Conservation (phyloP, 2,113 vertebrate genomes). For the Lepidiolamprologus cunningtoni region DNA sequence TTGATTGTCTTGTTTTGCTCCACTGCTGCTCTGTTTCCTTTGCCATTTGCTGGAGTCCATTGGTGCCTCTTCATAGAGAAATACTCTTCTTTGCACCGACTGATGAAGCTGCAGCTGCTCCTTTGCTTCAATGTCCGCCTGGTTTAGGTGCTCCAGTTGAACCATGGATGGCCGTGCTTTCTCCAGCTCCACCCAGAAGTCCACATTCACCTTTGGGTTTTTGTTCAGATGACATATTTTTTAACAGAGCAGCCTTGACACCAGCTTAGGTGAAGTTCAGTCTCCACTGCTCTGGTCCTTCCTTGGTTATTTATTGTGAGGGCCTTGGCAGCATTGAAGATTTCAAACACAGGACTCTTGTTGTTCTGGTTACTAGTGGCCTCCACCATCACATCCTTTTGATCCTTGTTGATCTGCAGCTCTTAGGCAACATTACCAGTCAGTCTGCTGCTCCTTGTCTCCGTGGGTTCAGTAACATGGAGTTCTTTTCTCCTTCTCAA, state of each 20-base stretch:
- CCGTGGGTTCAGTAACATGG: not conserved
- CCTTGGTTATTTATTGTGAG: not conserved
- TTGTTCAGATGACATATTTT: not conserved
- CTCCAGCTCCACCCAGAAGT: not conserved
- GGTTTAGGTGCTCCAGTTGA: not conserved
- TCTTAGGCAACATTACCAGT: not conserved
- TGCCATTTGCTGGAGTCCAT: not conserved
- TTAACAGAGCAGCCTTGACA: not conserved
- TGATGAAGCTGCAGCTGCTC: not conserved
- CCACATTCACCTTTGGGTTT: not conserved
- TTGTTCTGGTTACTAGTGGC: not conserved
- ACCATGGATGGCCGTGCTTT: not conserved
- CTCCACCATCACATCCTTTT: not conserved
- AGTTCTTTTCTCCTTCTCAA: not conserved
- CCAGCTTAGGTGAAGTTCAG: not conserved
- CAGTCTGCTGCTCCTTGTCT: not conserved
- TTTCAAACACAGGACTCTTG: not conserved
- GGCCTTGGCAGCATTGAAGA: not conserved
- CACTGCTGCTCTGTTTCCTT: not conserved
- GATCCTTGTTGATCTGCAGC: not conserved
- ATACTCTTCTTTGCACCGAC: not conserved
- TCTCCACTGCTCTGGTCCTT: not conserved
- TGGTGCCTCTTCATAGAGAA: not conserved
- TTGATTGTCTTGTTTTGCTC: not conserved
- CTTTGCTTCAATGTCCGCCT: not conserved